Conservation (phyloP, 2,888 invertebrate species). For the Chrysotoxum bicinctum region DNA sequence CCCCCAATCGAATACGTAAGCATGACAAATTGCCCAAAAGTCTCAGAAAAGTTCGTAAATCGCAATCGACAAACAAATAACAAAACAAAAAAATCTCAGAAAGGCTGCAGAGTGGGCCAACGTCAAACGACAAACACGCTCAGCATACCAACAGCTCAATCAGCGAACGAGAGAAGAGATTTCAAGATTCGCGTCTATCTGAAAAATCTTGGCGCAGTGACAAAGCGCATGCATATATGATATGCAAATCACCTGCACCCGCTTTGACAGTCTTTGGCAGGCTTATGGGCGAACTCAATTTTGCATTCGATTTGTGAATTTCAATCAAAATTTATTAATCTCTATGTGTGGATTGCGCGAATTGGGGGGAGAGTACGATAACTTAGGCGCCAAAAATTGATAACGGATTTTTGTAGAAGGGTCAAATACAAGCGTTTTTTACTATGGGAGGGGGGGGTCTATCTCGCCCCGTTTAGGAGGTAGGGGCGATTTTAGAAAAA, state of each 20-base stretch:
- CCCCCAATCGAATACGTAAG: conserved; percentile 48
- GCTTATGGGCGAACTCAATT: conserved; percentile 45
- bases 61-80: conserved; percentile 17
- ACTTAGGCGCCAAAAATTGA: too few species aligned
- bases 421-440: too few species aligned
- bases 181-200: conserved; percentile 54
- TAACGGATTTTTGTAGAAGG: too few species aligned
- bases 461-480: too few species aligned
- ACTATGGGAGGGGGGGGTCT: too few species aligned
- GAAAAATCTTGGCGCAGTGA: conserved; percentile 45
- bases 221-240: conserved; percentile 50
- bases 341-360: conserved; percentile 24
- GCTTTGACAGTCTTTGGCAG: conserved; percentile 29
- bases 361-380: too few species aligned
- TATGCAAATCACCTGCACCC: conserved; percentile 66
- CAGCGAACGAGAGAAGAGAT: conserved; percentile 48
- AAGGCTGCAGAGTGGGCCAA: conserved; percentile 1
- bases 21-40: conserved; percentile 65
- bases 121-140: conserved; percentile 25
- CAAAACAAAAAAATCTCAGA: background rate
- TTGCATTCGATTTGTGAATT: conserved; percentile 60
- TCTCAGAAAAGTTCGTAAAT: conserved; percentile 22
- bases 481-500: too few species aligned
- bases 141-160: conserved; percentile 70
- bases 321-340: conserved; percentile 60